Percentiles rank a stretch among this genome's conserved stretches.
These are phyloP conservation scores for Campoplex capitator DNA, from an alignment of 2,888 invertebrate genomes.

Conservation along the genomic window DNA sequence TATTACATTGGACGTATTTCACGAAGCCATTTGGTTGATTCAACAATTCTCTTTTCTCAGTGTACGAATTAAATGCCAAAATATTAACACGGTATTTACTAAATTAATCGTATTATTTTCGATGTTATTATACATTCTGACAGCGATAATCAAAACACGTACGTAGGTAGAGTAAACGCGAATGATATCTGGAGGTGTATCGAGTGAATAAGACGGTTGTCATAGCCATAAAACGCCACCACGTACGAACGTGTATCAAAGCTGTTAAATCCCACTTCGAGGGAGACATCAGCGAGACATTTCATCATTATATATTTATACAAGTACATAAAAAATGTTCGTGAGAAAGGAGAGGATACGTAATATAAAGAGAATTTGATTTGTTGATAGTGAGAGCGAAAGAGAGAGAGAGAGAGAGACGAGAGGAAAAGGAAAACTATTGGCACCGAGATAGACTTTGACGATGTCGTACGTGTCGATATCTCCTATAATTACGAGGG, in stretches of 20 bases:
- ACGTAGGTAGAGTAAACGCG: neutral
- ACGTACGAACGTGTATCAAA: slow-evolving; percentile 52
- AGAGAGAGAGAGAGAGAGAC: neutral
- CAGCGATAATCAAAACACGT: neutral
- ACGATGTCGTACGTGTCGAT: slow-evolving; percentile 41
- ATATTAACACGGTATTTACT: neutral
- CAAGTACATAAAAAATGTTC: neutral
- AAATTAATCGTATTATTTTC: neutral
- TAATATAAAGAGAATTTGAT: slow-evolving; percentile 15
- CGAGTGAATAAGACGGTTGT: slow-evolving; percentile 47
- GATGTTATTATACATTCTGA: neutral
- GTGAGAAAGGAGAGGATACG: neutral
- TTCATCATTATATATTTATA: slow-evolving; percentile 14
- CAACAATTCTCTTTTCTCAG: no score
- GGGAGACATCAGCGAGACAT: slow-evolving; percentile 51
- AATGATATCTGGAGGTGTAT: slow-evolving; percentile 32
- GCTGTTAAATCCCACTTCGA: slow-evolving; percentile 44
- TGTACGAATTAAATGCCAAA: neutral
- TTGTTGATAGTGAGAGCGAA: slow-evolving; percentile 2
- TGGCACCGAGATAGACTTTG: neutral
- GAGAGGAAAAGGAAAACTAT: slow-evolving; percentile 9
- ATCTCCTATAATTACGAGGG: slow-evolving; percentile 48
- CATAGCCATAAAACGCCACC: slow-evolving; percentile 40
- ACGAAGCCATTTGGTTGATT: no score
- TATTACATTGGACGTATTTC: no score